Evolutionary conservation across 2,797 vertebrate species (phyloP).

Genomic region (Propithecus deckenii): DNA sequence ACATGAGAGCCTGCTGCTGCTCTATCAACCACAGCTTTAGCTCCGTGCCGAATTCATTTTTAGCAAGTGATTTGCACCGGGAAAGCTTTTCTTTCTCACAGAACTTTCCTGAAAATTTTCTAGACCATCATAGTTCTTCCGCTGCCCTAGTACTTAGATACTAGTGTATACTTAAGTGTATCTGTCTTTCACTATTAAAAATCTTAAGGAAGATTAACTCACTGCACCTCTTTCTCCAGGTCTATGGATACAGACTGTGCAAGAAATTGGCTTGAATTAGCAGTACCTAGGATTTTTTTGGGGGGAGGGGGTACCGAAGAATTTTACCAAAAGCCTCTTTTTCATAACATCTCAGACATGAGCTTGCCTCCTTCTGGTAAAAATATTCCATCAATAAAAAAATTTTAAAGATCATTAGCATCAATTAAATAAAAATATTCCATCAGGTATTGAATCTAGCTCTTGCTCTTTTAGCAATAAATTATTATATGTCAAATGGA

Average conservation of each 20-base stretch:
- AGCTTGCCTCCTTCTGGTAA: not conserved
- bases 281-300: not conserved
- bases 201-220: not conserved
- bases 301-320: not conserved
- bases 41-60: not conserved
- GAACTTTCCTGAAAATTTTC: not conserved
- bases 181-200: not conserved
- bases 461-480: not conserved
- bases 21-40: not conserved
- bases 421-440: not conserved
- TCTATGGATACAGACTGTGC: not conserved
- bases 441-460: not conserved
- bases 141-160: not conserved
- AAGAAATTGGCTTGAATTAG: not conserved
- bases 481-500: not conserved
- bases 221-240: not conserved
- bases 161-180: not conserved
- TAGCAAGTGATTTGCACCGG: not conserved
- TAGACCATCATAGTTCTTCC: not conserved
- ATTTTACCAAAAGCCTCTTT: slow-evolving; percentile 3
- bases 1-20: not conserved
- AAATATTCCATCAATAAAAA: not conserved
- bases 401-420: not conserved
- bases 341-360: not conserved
- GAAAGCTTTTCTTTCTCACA: not conserved